These are phyloP conservation scores for Amiota minor DNA, from an alignment of 2,888 invertebrate genomes.

Conservation along the genomic window DNA sequence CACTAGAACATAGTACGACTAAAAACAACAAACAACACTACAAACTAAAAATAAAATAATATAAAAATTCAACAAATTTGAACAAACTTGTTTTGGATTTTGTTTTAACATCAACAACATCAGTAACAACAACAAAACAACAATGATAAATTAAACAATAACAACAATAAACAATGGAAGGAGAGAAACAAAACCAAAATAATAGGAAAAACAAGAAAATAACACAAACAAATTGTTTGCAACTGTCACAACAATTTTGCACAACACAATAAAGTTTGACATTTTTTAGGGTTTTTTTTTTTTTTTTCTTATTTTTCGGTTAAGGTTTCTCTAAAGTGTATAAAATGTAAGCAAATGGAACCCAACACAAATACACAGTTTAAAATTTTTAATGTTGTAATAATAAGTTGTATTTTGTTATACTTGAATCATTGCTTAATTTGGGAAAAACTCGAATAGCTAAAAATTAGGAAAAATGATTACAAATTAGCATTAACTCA, in stretches of 20 bases:
- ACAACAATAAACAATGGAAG: background rate
- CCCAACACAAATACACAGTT: background rate
- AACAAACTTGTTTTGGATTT: conserved; percentile 29
- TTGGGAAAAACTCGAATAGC: too few species aligned
- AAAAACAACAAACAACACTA: conserved; percentile 27
- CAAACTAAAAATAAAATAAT: conserved; percentile 37
- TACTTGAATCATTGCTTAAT: too few species aligned
- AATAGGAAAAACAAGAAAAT: conserved; percentile 45
- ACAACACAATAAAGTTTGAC: conserved; percentile 18
- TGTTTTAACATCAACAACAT: conserved; percentile 15
- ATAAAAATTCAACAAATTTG: conserved; percentile 18
- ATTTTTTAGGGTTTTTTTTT: conserved; percentile 2
- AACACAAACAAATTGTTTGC: conserved; percentile 34
- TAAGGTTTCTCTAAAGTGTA: conserved; percentile 21
- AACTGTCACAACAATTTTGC: conserved; percentile 33
- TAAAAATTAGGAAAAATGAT: too few species aligned
- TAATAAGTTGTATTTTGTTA: too few species aligned
- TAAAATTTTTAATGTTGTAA: too few species aligned
- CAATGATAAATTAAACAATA: background rate
- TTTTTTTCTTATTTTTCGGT: background rate
- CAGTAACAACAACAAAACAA: conserved; percentile 51
- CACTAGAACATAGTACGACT: too few species aligned
- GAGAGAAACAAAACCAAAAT: conserved; percentile 29
- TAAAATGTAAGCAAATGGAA: conserved; percentile 22
- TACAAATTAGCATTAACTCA: too few species aligned